A percentile compares a stretch with the other conserved stretches of the same genome.
Conservation (phyloP, 2,888 invertebrate species). For the Acanthosepion lycidas region DNA sequence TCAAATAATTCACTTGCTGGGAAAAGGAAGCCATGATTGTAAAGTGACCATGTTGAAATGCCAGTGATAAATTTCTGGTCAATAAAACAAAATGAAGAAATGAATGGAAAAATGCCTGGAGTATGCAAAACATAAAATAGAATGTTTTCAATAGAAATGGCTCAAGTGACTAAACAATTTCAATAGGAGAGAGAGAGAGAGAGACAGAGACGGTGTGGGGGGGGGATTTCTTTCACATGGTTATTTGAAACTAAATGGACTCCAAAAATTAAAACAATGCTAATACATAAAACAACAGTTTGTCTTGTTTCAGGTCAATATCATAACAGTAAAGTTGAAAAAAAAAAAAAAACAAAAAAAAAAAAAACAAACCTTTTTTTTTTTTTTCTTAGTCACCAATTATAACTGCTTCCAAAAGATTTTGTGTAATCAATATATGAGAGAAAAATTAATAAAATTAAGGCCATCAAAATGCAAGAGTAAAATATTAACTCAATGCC, state of each 20-base stretch:
- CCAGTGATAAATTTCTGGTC: neutral
- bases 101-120: neutral
- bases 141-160: neutral
- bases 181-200: neutral
- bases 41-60: too few species aligned
- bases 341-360: neutral
- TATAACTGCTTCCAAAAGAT: neutral
- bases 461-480: too few species aligned
- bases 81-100: neutral
- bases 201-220: too few species aligned
- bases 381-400: neutral
- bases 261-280: too few species aligned
- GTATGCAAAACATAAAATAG: neutral
- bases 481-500: too few species aligned
- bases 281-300: too few species aligned
- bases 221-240: neutral
- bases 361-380: neutral
- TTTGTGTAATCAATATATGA: too few species aligned
- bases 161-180: neutral
- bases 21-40: too few species aligned
- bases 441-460: too few species aligned
- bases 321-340: neutral
- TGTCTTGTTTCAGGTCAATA: too few species aligned
- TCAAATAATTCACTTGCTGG: too few species aligned
- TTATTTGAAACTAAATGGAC: neutral